Conservation (phyloP, 2,797 vertebrate genomes). For the Manis javanica region DNA sequence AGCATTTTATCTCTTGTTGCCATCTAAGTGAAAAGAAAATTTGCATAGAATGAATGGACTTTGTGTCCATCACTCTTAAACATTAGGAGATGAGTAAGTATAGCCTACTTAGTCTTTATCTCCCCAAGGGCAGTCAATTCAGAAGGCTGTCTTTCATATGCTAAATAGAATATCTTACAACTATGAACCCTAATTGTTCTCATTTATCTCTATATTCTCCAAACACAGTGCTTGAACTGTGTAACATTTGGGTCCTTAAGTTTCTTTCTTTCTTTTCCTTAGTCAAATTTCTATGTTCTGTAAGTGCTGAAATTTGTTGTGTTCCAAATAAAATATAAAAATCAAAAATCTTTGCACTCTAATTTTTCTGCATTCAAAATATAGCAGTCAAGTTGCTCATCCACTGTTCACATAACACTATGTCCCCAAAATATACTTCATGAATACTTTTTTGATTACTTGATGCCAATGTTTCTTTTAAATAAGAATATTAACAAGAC, state of each 20-base stretch:
- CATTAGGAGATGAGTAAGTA: slow-evolving; percentile 22
- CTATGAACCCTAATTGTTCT: background rate
- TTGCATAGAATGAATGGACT: background rate
- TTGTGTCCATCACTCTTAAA: background rate
- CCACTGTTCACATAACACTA: background rate
- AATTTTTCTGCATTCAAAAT: slow-evolving; percentile 25
- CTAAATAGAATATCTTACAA: background rate
- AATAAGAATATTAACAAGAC: background rate
- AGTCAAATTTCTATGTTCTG: background rate
- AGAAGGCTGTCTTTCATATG: background rate
- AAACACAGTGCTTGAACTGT: background rate
- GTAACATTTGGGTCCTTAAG: background rate
- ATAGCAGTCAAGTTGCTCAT: background rate
- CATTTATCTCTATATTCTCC: background rate
- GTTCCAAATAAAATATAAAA: slow-evolving; percentile 26
- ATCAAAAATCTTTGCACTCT: background rate
- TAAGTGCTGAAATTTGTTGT: background rate
- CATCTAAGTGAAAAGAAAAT: slow-evolving; percentile 19
- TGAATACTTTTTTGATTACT: slow-evolving; percentile 30
- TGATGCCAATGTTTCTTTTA: background rate
- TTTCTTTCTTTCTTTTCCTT: slow-evolving; percentile 3
- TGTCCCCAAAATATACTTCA: background rate
- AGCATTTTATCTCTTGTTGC: slow-evolving; percentile 13
- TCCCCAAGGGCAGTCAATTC: background rate
- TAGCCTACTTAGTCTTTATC: background rate